phyloP scores from a whole-genome alignment of 2,113 vertebrate species.

The Rutilus rutilus region DNA sequence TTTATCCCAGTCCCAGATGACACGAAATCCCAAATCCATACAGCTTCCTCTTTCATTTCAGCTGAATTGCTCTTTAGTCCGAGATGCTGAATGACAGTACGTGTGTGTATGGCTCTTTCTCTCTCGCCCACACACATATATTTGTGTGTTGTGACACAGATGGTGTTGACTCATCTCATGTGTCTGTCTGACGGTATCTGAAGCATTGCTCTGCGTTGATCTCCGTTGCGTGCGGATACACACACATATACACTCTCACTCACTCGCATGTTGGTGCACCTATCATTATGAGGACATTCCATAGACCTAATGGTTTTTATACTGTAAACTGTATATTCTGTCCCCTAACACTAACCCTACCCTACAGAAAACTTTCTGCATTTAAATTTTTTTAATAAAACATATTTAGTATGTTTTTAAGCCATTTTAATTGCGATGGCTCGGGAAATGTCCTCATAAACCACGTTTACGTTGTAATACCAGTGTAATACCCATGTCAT shows the following conservation, averaged over 20 bases:
- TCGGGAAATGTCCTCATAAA: too few species aligned
- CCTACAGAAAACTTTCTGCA: too few species aligned
- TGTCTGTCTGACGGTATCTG: slow-evolving; percentile 9
- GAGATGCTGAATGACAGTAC: neutral
- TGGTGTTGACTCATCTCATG: slow-evolving; percentile 18
- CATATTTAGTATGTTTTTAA: too few species aligned
- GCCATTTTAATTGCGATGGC: too few species aligned
- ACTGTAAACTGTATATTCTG: too few species aligned
- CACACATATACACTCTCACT: neutral
- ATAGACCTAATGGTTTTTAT: neutral
- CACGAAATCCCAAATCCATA: neutral
- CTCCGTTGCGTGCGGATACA: neutral
- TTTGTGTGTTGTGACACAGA: slow-evolving; percentile 3
- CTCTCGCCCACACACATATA: neutral
- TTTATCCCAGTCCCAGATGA: neutral
- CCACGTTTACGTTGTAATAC: too few species aligned
- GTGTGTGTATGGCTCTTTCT: neutral
- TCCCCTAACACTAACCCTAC: too few species aligned
- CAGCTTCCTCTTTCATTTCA: neutral
- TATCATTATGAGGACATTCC: neutral
- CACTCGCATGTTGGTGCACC: neutral
- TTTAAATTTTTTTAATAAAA: too few species aligned
- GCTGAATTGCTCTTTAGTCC: neutral
- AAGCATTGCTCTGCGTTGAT: slow-evolving; percentile 1
- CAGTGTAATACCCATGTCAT: too few species aligned